Evolutionary conservation across 1,140 invertebrate species (phyloP).

Genomic region (Brachystomella parvula): DNA sequence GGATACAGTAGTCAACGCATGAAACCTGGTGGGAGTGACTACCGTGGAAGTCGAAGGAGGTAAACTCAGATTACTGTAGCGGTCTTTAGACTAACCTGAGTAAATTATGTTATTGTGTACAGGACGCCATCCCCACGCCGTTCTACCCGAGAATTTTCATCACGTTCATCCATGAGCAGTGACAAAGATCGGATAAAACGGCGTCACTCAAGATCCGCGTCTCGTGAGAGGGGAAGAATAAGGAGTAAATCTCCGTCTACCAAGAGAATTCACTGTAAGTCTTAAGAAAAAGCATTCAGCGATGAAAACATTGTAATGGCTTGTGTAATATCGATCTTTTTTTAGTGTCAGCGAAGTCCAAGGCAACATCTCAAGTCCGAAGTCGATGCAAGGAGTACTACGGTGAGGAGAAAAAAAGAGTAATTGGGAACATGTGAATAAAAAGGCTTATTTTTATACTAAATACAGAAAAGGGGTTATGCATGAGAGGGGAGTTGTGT

Average conservation of each 20-base stretch:
- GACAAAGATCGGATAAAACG: too few relatives aligned
- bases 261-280: neutral
- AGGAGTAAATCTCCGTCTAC: neutral
- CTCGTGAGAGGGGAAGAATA: neutral
- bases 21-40: too few relatives aligned
- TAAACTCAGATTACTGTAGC: too few relatives aligned
- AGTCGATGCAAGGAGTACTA: neutral
- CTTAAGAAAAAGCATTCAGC: too few relatives aligned
- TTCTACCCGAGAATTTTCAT: too few relatives aligned
- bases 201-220: neutral
- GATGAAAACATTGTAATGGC: neutral
- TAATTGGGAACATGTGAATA: neutral
- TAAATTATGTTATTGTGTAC: too few relatives aligned
- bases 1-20: too few relatives aligned
- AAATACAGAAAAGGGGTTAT: constrained; percentile 78
- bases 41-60: too few relatives aligned
- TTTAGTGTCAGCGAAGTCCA: neutral
- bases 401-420: neutral
- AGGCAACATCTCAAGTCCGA: neutral
- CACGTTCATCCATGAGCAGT: too few relatives aligned
- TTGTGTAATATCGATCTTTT: neutral
- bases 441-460: neutral
- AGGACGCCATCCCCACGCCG: too few relatives aligned
- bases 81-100: too few relatives aligned
- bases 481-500: constrained; percentile 88